These are phyloP conservation scores for Limnephilus rhombicus DNA, from an alignment of 2,888 invertebrate genomes.

Conservation along the genomic window DNA sequence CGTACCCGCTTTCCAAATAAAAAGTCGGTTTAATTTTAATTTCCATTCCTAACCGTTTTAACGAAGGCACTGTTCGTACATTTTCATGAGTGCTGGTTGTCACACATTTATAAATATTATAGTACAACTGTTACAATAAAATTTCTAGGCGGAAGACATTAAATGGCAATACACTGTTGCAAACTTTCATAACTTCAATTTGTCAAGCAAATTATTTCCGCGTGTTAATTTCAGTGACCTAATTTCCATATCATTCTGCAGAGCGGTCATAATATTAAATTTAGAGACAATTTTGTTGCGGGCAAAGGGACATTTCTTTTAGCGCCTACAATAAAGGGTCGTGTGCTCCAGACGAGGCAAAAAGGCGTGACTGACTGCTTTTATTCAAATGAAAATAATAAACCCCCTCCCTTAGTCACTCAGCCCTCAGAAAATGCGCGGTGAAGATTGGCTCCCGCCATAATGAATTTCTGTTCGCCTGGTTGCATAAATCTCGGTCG, in stretches of 20 bases:
- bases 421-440: background rate
- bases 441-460: background rate
- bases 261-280: background rate
- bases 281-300: background rate
- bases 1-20: too few relatives aligned
- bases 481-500: background rate
- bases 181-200: background rate
- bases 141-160: background rate
- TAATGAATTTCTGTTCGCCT: constrained; percentile 9
- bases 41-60: background rate
- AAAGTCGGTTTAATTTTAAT: too few relatives aligned
- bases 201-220: background rate
- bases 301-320: background rate
- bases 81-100: background rate
- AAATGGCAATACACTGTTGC: background rate
- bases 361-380: background rate
- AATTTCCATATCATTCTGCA: background rate
- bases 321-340: background rate
- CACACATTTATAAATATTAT: background rate
- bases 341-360: background rate
- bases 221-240: background rate
- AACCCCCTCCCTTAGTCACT: background rate
- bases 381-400: background rate
- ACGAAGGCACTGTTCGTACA: background rate
- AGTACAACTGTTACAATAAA: background rate